Evolutionary conservation across 1,140 invertebrate genomes (phyloP).

Genomic region (Hycleus cichorii): DNA sequence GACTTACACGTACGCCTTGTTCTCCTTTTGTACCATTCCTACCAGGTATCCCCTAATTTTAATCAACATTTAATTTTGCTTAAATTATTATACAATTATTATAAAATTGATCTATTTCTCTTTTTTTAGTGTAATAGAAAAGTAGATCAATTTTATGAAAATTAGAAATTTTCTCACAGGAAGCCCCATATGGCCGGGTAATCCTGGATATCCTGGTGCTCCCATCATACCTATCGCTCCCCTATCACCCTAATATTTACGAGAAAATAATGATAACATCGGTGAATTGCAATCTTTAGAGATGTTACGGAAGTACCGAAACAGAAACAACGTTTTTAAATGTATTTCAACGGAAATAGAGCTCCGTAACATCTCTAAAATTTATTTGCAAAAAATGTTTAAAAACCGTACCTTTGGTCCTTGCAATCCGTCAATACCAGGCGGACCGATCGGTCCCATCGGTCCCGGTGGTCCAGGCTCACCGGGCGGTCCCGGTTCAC

Average conservation of each 20-base stretch:
- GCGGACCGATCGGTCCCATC: conserved; percentile 60
- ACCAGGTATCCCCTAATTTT: conserved; percentile 41
- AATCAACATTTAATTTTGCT: not conserved
- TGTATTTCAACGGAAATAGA: too few relatives aligned
- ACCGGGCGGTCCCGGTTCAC: conserved; percentile 62
- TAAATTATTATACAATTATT: too few relatives aligned
- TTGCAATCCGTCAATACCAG: conserved; percentile 54
- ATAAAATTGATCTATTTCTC: too few relatives aligned
- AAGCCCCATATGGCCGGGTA: conserved; percentile 42
- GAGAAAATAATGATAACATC: not conserved
- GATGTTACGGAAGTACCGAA: too few relatives aligned
- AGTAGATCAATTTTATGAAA: not conserved
- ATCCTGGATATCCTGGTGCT: conserved; percentile 41
- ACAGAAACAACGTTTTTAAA: too few relatives aligned
- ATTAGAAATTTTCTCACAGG: conserved; percentile 38
- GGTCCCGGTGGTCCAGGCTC: conserved; percentile 56
- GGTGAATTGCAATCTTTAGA: not conserved
- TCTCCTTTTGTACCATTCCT: conserved; percentile 42
- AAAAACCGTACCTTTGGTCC: conserved; percentile 61
- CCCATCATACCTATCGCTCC: conserved; percentile 39
- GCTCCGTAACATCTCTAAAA: not conserved
- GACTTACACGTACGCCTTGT: conserved; percentile 21
- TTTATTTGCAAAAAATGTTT: not conserved
- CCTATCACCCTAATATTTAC: conserved; percentile 35
- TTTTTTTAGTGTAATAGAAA: too few relatives aligned